Base-by-base conservation (phyloP, 2,113 vertebrate genomes). In the Aegithalos caudatus region DNA sequence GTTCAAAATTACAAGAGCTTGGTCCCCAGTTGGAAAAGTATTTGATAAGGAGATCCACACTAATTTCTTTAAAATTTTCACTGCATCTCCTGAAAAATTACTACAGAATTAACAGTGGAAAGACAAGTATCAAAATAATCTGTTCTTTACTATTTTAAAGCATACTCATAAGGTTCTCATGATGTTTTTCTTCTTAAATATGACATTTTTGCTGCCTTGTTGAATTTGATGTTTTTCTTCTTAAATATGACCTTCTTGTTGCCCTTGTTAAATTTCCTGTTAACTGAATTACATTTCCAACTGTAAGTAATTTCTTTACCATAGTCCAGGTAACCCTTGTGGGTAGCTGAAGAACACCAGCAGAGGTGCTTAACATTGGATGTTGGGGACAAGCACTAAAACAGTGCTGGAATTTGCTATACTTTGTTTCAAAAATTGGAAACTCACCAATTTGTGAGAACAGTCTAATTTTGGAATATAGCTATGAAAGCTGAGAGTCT, bases 381-480 rank as follows among this genome's bases (percentile, higher is more conserved):
- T 67, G 23, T 4, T 78, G 29, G 19, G 47, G 28, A 81, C 44
- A 84, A 91, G 23, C 29, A 44, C 19, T 64, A 71, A 81, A 19
- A 77, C 45, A 67, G 57, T 29, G 53, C 51, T 86, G 65, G 51
- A 86, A 81, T 89, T 94, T 67, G 65, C 48, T 69, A 22, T 53
- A 29, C 24, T 88, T 93, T 64, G 25, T 81, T 89, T 89, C 62
- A 77, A 37, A 94, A 95, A 38, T 29, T 97, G 90, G 94, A 93
- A 94, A 83, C 14, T 38, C 0, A 9, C 82, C 91, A 92, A 5
- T 73, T 88, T 21, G 4, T 83, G 71, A 94, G 82, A 93, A 77
- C 62, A 85, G 9, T 81, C 81, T 88, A 77, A 77, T 90, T 97
- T 81, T 94, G 86, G 86, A 90, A 62, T 74, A 92, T 5, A 78